These are phyloP conservation scores for Drosophila nigromelanica DNA, from an alignment of 1,140 invertebrate species.

Conservation along the genomic window DNA sequence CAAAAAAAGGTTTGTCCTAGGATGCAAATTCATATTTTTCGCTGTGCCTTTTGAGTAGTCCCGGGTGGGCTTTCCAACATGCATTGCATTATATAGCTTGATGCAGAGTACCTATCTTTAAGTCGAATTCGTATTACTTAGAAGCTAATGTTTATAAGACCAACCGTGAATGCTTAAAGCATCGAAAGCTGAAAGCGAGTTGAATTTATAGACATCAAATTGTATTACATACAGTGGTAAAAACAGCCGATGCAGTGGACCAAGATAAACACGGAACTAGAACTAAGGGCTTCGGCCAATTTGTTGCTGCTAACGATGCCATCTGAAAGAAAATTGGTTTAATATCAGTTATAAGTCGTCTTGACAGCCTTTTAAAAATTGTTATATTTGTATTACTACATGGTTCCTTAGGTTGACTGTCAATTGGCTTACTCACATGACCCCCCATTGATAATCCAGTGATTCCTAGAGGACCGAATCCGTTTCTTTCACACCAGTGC, in stretches of 20 bases:
- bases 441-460: slow-evolving; percentile 99
- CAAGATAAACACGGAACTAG: slow-evolving; percentile 98
- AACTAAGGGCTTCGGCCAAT: slow-evolving; percentile 96
- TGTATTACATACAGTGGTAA: slow-evolving; percentile 90
- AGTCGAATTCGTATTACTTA: background rate
- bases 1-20: too few relatives aligned
- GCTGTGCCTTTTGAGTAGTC: too few relatives aligned
- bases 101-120: too few relatives aligned
- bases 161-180: slow-evolving; percentile 9
- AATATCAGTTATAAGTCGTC: background rate
- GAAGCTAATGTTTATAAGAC: background rate
- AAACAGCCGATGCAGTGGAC: slow-evolving; percentile 98
- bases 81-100: too few relatives aligned
- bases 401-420: too few relatives aligned
- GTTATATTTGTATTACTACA: too few relatives aligned
- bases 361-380: too few relatives aligned
- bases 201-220: slow-evolving; percentile 1
- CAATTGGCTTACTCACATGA: slow-evolving; percentile 89
- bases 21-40: too few relatives aligned
- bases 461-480: slow-evolving; percentile 95
- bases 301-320: slow-evolving; percentile 97
- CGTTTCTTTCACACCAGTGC: slow-evolving; percentile 95
- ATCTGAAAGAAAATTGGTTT: slow-evolving; percentile 88
- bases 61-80: too few relatives aligned
- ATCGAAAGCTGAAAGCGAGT: background rate